phyloP scores from a whole-genome alignment of 1,140 invertebrate genomes.

The Dendroctonus ponderosae region DNA sequence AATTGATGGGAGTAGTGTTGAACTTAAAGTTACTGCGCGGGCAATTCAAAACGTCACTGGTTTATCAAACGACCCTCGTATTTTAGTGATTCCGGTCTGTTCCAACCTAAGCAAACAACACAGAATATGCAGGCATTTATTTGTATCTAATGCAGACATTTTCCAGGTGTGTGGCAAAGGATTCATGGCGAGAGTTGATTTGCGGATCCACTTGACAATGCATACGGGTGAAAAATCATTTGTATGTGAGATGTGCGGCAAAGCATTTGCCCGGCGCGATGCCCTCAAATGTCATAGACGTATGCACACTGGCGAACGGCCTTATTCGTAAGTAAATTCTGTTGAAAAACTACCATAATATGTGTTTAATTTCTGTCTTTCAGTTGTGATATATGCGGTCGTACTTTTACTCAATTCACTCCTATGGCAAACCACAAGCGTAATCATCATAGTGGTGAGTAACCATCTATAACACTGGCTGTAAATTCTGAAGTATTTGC shows the following conservation, averaged over 20 bases:
- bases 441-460: conserved; percentile 52
- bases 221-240: conserved; percentile 72
- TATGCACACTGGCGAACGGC: conserved; percentile 65
- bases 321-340: conserved; percentile 12
- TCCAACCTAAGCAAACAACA: not conserved
- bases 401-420: conserved; percentile 64
- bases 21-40: no score
- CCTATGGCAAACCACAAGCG: conserved; percentile 64
- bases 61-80: no score
- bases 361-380: conserved; percentile 7
- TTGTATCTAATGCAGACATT: not conserved
- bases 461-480: no score
- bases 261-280: conserved; percentile 68
- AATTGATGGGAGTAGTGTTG: no score
- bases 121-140: not conserved
- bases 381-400: conserved; percentile 62
- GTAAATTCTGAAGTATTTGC: no score
- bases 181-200: conserved; percentile 59
- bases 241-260: conserved; percentile 64
- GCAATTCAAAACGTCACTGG: no score
- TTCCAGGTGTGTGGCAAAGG: conserved; percentile 63
- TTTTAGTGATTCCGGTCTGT: no score
- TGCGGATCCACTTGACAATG: conserved; percentile 64
- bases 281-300: conserved; percentile 67
- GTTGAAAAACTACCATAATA: not conserved